These are phyloP conservation scores for Acromyrmex echinatior DNA, from an alignment of 1,140 invertebrate genomes.

Conservation along the genomic window DNA sequence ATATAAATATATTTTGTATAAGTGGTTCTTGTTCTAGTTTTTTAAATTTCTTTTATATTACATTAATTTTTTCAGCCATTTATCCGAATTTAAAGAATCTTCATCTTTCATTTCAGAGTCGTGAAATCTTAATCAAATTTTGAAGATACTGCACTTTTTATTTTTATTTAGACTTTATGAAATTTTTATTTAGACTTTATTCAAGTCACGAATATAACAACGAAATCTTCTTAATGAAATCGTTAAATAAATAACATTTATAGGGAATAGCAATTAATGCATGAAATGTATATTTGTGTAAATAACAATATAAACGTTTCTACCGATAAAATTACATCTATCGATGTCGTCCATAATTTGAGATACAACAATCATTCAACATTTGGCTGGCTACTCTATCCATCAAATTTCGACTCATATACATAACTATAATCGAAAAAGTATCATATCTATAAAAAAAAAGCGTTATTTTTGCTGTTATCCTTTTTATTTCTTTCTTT, in stretches of 20 bases:
- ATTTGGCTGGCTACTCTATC: conserved; percentile 20
- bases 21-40: neutral
- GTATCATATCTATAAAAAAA: conserved; percentile 30
- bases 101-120: neutral
- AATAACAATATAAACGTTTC: conserved; percentile 13
- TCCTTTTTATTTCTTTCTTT: neutral
- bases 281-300: neutral
- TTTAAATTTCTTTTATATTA: neutral
- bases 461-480: conserved; percentile 9
- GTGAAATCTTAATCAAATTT: neutral
- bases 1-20: neutral
- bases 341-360: conserved; percentile 28
- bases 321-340: neutral
- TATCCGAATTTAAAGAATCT: neutral
- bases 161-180: neutral
- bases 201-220: neutral
- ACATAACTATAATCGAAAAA: neutral
- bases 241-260: conserved; percentile 26
- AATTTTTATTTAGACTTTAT: neutral
- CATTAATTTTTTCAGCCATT: neutral
- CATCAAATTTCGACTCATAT: conserved; percentile 29
- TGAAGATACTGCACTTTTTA: neutral
- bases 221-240: neutral
- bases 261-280: neutral
- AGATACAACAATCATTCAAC: conserved; percentile 19